Percentiles rank a stretch among this genome's conserved stretches.
Evolutionary conservation across 2,113 vertebrate species (phyloP).

Genomic region (Bufo bufo): DNA sequence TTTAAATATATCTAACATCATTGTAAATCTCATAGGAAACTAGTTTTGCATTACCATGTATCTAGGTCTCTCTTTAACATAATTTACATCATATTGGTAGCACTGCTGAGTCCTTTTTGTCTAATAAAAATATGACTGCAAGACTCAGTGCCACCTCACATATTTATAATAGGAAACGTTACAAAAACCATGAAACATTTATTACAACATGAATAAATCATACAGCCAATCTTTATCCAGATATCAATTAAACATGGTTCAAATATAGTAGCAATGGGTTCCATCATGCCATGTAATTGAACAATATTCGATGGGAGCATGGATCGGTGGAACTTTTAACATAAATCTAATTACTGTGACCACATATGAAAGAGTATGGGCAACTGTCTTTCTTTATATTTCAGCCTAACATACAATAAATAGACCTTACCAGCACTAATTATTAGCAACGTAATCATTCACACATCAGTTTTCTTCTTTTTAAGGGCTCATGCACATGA

Average conservation of each 20-base stretch:
- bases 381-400: too few relatives aligned
- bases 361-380: too few relatives aligned
- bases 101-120: neutral
- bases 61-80: neutral
- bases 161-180: neutral
- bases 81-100: neutral
- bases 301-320: neutral
- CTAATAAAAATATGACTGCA: conserved; percentile 1
- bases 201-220: neutral
- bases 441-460: too few relatives aligned
- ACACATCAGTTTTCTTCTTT: too few relatives aligned
- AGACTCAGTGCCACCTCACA: neutral
- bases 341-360: too few relatives aligned
- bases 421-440: too few relatives aligned
- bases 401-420: too few relatives aligned
- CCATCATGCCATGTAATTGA: neutral
- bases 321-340: too few relatives aligned
- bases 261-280: neutral
- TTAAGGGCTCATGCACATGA: too few relatives aligned
- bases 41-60: neutral
- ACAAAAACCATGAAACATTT: conserved; percentile 1
- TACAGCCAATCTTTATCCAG: neutral
- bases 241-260: conserved; percentile 4
- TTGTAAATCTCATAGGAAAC: neutral
- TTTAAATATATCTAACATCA: neutral